Conservation (phyloP, 1,140 invertebrate genomes). For the Phymastichus coffea region DNA sequence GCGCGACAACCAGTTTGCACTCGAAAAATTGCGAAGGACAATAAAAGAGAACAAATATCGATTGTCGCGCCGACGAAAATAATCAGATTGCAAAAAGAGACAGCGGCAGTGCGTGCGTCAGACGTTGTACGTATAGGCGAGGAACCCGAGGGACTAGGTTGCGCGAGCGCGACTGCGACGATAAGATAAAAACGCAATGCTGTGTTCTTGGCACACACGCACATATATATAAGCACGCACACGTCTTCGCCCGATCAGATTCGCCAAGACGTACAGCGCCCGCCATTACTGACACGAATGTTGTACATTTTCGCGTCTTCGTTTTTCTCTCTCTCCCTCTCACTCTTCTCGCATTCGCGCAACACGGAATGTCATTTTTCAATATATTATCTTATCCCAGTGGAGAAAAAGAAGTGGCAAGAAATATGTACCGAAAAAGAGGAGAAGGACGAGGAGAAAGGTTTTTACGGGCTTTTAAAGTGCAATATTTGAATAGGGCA, state of each 20-base stretch:
- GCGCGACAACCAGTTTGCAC: too few relatives aligned
- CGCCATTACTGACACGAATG: neutral
- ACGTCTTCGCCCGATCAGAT: too few relatives aligned
- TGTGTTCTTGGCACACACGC: neutral
- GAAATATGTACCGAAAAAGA: neutral
- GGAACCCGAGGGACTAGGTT: constrained; percentile 8
- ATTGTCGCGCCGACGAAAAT: neutral
- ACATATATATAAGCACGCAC: neutral
- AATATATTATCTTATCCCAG: too few relatives aligned
- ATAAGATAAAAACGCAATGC: constrained; percentile 30
- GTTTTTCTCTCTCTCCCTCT: constrained; percentile 1
- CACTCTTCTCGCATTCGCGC: too few relatives aligned
- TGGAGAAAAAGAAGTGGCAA: too few relatives aligned
- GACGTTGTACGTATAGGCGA: neutral
- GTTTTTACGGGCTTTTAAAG: too few relatives aligned
- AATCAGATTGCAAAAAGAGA: constrained; percentile 4
- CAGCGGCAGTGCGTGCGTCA: neutral
- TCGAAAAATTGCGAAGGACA: too few relatives aligned
- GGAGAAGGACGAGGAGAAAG: neutral
- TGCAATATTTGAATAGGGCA: too few relatives aligned
- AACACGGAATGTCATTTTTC: constrained; percentile 24
- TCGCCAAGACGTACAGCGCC: too few relatives aligned
- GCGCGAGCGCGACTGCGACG: neutral
- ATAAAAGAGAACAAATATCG: constrained; percentile 4
- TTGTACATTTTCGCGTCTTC: neutral